Evolutionary conservation across 2,888 invertebrate genomes (phyloP).

Genomic region (Drosophila antonietae): DNA sequence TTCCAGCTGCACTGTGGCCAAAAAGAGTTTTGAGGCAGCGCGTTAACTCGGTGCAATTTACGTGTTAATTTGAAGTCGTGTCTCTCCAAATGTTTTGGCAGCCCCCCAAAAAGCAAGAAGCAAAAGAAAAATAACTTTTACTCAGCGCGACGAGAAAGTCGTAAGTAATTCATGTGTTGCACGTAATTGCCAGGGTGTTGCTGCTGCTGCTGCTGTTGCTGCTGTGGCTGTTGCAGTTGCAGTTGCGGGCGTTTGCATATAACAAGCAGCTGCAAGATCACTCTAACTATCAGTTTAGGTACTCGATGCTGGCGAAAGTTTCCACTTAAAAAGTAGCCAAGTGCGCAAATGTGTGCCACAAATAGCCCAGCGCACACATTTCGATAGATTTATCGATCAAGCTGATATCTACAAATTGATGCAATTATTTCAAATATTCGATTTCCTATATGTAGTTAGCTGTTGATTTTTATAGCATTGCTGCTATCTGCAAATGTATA

Average conservation of each 20-base stretch:
- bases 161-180: slow-evolving; percentile 61
- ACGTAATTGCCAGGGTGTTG: slow-evolving; percentile 55
- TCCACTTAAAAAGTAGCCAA: slow-evolving; percentile 39
- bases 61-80: slow-evolving; percentile 77
- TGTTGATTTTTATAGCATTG: background rate
- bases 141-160: slow-evolving; percentile 68
- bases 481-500: no score
- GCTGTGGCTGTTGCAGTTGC: slow-evolving; percentile 4
- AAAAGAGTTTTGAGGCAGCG: slow-evolving; percentile 54
- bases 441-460: background rate
- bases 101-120: slow-evolving; percentile 28
- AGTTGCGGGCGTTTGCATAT: slow-evolving; percentile 25
- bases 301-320: slow-evolving; percentile 43
- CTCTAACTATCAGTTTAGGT: slow-evolving; percentile 37
- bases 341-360: slow-evolving; percentile 4
- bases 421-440: background rate
- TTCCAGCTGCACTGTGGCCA: slow-evolving; percentile 44
- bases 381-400: slow-evolving; percentile 20
- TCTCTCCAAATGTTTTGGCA: slow-evolving; percentile 63
- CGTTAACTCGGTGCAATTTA: slow-evolving; percentile 75
- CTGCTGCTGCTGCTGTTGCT: slow-evolving; percentile 5
- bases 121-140: slow-evolving; percentile 47
- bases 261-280: slow-evolving; percentile 35
- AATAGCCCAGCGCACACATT: slow-evolving; percentile 3
- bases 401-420: background rate